A percentile compares a stretch with the other conserved stretches of the same genome.
These are phyloP conservation scores for Cassiopea xamachana DNA, from an alignment of 30 jellyfish, hydroid and myxozoan species.

Conservation along the genomic window DNA sequence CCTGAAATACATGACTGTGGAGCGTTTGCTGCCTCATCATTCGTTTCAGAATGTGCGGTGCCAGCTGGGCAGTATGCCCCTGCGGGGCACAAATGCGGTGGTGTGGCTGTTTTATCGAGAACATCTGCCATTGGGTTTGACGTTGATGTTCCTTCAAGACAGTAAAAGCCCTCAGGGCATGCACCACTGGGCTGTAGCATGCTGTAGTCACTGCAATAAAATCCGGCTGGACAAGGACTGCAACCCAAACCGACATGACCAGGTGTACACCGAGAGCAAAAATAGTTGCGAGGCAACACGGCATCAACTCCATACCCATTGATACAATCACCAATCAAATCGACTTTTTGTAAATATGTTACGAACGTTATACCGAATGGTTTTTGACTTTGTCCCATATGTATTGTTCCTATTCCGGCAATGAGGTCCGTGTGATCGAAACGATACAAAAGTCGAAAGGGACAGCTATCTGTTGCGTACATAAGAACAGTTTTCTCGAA, in stretches of 20 bases:
- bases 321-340: slow-evolving; percentile 97
- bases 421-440: slow-evolving; percentile 95
- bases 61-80: slow-evolving; percentile 99
- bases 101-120: slow-evolving; percentile 95
- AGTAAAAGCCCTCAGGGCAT: slow-evolving; percentile 98
- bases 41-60: slow-evolving; percentile 86
- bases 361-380: slow-evolving; percentile 97
- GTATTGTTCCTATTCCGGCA: slow-evolving; percentile 97
- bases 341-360: slow-evolving; percentile 97
- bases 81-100: slow-evolving; percentile 99
- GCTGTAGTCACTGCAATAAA: slow-evolving; percentile 97
- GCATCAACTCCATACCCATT: slow-evolving; percentile 99
- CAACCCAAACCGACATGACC: slow-evolving; percentile 99
- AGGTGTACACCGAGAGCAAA: slow-evolving; percentile 98
- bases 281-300: slow-evolving; percentile 91
- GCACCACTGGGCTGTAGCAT: slow-evolving; percentile 99
- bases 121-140: slow-evolving; percentile 99
- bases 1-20: slow-evolving; percentile 98
- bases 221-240: slow-evolving; percentile 99
- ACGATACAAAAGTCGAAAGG: slow-evolving; percentile 93
- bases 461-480: slow-evolving; percentile 99
- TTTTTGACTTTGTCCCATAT: slow-evolving; percentile 90
- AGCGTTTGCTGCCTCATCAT: slow-evolving; percentile 97
- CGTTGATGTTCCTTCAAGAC: slow-evolving; percentile 98
- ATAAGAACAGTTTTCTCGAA: slow-evolving; percentile 95